Conservation (phyloP, 2,797 vertebrate genomes). For the Spea hammondii region DNA sequence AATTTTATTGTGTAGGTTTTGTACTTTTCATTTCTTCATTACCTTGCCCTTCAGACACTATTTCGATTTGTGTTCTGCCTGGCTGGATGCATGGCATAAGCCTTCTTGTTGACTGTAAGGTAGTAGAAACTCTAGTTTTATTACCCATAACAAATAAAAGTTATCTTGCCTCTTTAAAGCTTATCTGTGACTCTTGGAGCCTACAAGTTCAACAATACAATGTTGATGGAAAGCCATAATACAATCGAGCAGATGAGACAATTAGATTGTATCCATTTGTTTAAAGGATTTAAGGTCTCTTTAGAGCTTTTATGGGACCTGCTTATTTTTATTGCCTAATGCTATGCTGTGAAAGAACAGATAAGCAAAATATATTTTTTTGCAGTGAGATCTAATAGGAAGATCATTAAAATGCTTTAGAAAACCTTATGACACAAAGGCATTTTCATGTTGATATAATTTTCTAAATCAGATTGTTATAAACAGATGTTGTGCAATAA, state of each 20-base stretch:
- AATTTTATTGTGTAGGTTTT: slow-evolving; percentile 61
- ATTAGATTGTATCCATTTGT: slow-evolving; percentile 71
- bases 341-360: slow-evolving; percentile 61
- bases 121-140: slow-evolving; percentile 65
- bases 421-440: background rate
- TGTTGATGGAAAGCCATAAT: slow-evolving; percentile 61
- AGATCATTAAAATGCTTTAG: slow-evolving; percentile 12
- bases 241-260: slow-evolving; percentile 66
- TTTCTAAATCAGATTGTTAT: background rate
- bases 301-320: slow-evolving; percentile 58
- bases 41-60: slow-evolving; percentile 63
- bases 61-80: slow-evolving; percentile 66
- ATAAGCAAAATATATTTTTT: slow-evolving; percentile 56
- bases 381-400: background rate
- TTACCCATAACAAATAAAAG: slow-evolving; percentile 69
- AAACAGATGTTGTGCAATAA: background rate
- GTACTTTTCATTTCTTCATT: slow-evolving; percentile 49
- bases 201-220: slow-evolving; percentile 61
- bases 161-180: slow-evolving; percentile 67
- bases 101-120: slow-evolving; percentile 60
- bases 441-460: background rate
- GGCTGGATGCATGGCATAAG: slow-evolving; percentile 58
- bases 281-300: slow-evolving; percentile 69
- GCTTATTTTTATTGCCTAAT: slow-evolving; percentile 63
- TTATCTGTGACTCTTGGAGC: slow-evolving; percentile 62